A percentile compares a stretch with the other conserved stretches of the same genome.
Evolutionary conservation across 2,797 vertebrate genomes (phyloP).

Genomic region (Cheracebus regulus): DNA sequence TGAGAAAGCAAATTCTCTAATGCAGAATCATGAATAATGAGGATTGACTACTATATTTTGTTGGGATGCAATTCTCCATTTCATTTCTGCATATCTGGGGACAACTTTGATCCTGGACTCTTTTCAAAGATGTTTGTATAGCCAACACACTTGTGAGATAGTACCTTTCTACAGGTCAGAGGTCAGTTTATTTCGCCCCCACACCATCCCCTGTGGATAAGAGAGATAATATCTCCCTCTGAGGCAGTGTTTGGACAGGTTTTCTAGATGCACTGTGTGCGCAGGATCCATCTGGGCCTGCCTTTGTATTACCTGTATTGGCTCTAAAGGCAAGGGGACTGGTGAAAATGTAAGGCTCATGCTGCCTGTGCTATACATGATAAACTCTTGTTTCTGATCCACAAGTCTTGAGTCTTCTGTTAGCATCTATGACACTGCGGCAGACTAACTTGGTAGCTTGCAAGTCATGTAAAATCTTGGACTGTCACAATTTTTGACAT

Average conservation of each 20-base stretch:
- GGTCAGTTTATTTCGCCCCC: neutral
- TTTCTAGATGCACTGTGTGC: neutral
- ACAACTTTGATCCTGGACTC: neutral
- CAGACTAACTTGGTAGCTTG: neutral
- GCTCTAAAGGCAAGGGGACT: neutral
- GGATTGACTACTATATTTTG: neutral
- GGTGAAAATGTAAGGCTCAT: neutral
- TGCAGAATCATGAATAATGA: neutral
- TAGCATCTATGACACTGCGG: neutral
- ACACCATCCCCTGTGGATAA: neutral
- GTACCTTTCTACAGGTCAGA: neutral
- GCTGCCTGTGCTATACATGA: neutral
- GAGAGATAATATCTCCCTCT: neutral
- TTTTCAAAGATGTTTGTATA: neutral
- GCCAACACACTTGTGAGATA: neutral
- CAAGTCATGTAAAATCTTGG: neutral
- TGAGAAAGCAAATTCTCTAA: conserved; percentile 9
- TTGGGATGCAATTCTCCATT: neutral
- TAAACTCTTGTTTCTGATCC: neutral
- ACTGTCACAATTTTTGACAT: neutral
- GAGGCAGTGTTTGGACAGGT: neutral
- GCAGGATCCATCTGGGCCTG: neutral
- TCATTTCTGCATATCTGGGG: neutral
- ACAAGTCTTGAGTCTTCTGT: neutral
- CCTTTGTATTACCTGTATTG: neutral